A percentile compares a stretch with the other conserved stretches of the same genome.
Conservation (phyloP, 2,888 invertebrate genomes). For the Lydus trimaculatus region DNA sequence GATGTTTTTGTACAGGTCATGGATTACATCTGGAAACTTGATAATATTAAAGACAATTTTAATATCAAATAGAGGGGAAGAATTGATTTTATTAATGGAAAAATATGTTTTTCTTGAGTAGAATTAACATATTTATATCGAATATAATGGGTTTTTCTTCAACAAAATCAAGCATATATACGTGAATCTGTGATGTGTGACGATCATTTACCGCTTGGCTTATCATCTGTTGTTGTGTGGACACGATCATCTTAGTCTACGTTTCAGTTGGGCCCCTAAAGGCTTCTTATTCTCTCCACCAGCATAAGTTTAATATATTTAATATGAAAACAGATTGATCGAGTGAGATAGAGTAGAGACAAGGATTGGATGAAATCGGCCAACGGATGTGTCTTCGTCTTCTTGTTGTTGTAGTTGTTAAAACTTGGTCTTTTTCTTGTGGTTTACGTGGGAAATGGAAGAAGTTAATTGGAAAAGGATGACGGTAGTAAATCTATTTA, state of each 20-base stretch:
- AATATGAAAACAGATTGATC: slow-evolving; percentile 34
- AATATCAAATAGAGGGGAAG: neutral
- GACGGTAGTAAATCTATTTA: slow-evolving; percentile 32
- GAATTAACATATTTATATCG: neutral
- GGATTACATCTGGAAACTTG: neutral
- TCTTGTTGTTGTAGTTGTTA: slow-evolving; percentile 2
- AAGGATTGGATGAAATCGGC: slow-evolving; percentile 25
- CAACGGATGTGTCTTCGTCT: slow-evolving; percentile 7
- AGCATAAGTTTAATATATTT: neutral
- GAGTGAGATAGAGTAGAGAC: slow-evolving; percentile 39
- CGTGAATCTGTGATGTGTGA: slow-evolving; percentile 53
- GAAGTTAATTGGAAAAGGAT: slow-evolving; percentile 40
- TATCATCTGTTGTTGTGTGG: slow-evolving; percentile 39
- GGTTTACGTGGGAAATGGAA: slow-evolving; percentile 15
- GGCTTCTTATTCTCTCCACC: neutral
- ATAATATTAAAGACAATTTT: neutral
- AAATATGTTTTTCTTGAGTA: neutral
- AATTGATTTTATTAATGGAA: neutral
- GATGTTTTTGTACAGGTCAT: neutral
- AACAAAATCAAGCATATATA: slow-evolving; percentile 40
- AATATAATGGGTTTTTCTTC: slow-evolving; percentile 15
- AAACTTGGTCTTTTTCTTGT: slow-evolving; percentile 14
- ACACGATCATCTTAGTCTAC: slow-evolving; percentile 24
- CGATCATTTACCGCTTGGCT: slow-evolving; percentile 53
- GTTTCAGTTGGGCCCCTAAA: slow-evolving; percentile 3